Evolutionary conservation across 2,888 invertebrate genomes (phyloP).

Genomic region (Blastobasis lacticolella): DNA sequence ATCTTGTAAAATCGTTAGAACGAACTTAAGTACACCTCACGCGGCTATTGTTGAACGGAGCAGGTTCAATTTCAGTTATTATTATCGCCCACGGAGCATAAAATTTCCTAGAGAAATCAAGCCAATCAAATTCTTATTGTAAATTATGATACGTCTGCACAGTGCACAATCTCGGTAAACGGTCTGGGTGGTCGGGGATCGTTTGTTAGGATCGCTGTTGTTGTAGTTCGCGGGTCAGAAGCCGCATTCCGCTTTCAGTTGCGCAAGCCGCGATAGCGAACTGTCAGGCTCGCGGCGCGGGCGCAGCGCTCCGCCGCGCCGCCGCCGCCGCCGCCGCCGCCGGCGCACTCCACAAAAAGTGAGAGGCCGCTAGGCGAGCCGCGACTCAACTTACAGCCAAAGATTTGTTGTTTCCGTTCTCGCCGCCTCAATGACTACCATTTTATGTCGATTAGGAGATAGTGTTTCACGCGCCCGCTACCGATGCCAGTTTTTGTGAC

Average conservation of each 20-base stretch:
- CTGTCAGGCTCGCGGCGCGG: constrained; percentile 38
- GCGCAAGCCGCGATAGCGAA: constrained; percentile 49
- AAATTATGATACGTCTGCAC: constrained; percentile 34
- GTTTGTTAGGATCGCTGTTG: constrained; percentile 43
- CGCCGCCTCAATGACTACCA: constrained; percentile 70
- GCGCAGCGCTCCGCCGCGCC: constrained; percentile 18
- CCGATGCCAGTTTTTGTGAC: constrained; percentile 69
- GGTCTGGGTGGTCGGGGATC: constrained; percentile 57
- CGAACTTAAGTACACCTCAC: constrained; percentile 27
- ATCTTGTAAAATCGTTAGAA: constrained; percentile 59
- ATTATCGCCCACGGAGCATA: constrained; percentile 29
- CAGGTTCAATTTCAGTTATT: constrained; percentile 20
- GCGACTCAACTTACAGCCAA: constrained; percentile 53
- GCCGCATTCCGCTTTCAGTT: constrained; percentile 45
- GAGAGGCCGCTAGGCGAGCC: constrained; percentile 47
- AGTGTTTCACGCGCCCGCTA: constrained; percentile 70
- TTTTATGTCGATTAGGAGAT: constrained; percentile 71
- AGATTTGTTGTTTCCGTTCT: constrained; percentile 71
- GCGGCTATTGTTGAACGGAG: constrained; percentile 31
- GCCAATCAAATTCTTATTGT: constrained; percentile 57
- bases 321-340: constrained; percentile 24
- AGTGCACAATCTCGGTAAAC: constrained; percentile 28
- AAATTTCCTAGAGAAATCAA: constrained; percentile 39
- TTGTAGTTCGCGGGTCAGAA: constrained; percentile 54
- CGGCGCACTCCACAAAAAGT: constrained; percentile 50